Conservation (phyloP, 35 echinoderm and acorn worm species). For the Lytechinus pictus region DNA sequence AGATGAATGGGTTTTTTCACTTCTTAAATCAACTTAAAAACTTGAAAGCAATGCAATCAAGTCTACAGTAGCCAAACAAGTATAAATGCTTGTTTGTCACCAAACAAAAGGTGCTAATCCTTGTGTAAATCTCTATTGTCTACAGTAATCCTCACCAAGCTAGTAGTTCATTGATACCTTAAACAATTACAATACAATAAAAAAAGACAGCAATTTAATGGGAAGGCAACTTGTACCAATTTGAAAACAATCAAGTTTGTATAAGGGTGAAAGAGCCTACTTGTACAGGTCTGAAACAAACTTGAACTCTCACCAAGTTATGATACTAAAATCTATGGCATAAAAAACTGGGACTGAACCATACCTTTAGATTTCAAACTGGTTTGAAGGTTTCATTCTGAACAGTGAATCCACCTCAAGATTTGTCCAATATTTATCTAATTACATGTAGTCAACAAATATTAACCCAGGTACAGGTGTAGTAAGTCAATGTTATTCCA, state of each 20-base stretch:
- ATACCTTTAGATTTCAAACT: background rate
- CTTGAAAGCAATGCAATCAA: background rate
- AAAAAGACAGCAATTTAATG: background rate
- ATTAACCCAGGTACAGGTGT: background rate
- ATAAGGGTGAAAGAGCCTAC: too few relatives aligned
- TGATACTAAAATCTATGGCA: too few relatives aligned
- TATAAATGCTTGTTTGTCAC: background rate
- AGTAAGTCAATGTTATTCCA: slow-evolving; percentile 12
- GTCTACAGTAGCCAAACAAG: background rate
- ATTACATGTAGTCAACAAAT: background rate
- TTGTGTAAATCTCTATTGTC: background rate
- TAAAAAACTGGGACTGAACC: background rate
- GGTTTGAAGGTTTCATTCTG: background rate
- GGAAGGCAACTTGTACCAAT: too few relatives aligned
- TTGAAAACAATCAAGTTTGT: too few relatives aligned
- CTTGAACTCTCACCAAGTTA: too few relatives aligned
- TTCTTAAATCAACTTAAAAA: background rate
- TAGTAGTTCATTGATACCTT: background rate
- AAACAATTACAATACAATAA: background rate
- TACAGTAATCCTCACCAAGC: background rate
- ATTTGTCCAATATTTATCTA: background rate
- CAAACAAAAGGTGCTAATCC: background rate
- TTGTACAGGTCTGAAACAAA: too few relatives aligned
- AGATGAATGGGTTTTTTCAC: too few relatives aligned
- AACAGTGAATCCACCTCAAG: background rate